Conservation (phyloP, 1,140 invertebrate genomes). For the Pseudomyrmex gracilis region DNA sequence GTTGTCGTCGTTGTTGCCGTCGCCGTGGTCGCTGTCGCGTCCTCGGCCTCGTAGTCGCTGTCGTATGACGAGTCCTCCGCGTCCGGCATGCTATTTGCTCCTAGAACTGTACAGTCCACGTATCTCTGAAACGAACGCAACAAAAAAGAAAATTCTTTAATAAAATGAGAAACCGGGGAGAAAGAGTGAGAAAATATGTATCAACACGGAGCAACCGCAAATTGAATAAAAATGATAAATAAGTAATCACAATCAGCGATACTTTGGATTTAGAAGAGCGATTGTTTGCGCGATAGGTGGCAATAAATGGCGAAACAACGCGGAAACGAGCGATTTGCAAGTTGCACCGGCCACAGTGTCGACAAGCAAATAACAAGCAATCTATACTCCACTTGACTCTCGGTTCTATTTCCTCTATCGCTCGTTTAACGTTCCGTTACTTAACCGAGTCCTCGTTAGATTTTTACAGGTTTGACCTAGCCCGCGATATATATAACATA, state of each 20-base stretch:
- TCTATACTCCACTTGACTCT: too few species aligned
- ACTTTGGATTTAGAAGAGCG: too few species aligned
- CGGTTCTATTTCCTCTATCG: conserved; percentile 22
- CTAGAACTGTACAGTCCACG: conserved; percentile 85
- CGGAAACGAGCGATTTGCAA: conserved; percentile 10
- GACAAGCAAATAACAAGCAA: background rate
- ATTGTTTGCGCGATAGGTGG: background rate
- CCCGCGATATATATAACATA: background rate
- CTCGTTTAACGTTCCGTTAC: conserved; percentile 25
- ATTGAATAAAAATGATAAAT: too few species aligned
- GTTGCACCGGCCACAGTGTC: background rate
- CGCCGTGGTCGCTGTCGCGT: conserved; percentile 80
- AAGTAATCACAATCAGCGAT: too few species aligned
- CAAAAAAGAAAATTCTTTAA: background rate
- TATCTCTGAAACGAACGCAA: conserved; percentile 85
- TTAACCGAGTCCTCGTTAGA: conserved; percentile 29
- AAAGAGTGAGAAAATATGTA: too few species aligned
- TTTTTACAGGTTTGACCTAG: conserved; percentile 11
- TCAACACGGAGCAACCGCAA: too few species aligned
- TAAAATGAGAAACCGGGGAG: too few species aligned
- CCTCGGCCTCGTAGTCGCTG: conserved; percentile 92
- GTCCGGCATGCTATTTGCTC: conserved; percentile 84
- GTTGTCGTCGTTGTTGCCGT: conserved; percentile 85
- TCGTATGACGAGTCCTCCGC: conserved; percentile 95
- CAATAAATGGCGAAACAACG: conserved; percentile 24